phyloP scores from a whole-genome alignment of 2,113 vertebrate genomes.

The Phalacrocorax brasilianus region DNA sequence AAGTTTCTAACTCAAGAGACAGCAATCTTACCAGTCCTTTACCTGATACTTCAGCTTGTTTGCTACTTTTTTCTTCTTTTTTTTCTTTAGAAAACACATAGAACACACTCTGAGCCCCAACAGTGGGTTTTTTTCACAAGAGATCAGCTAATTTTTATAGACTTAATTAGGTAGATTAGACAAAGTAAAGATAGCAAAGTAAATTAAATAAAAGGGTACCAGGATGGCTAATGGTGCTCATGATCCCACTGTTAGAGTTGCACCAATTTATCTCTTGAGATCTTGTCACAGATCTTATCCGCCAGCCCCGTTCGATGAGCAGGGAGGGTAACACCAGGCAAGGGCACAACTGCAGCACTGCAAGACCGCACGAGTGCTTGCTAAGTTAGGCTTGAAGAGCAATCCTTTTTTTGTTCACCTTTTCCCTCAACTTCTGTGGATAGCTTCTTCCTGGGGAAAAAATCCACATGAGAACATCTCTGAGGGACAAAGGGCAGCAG shows the following conservation, averaged over 20 bases:
- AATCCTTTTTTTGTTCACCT: neutral
- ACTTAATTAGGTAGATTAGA: neutral
- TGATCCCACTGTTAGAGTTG: neutral
- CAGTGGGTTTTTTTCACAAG: neutral
- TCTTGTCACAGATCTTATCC: neutral
- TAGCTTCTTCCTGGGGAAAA: neutral
- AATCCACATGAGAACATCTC: neutral
- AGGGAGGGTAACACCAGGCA: neutral
- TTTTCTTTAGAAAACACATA: neutral
- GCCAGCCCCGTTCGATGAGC: neutral
- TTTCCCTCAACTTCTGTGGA: neutral
- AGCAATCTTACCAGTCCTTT: neutral
- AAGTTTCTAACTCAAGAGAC: constrained; percentile 3
- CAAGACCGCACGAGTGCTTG: accelerated
- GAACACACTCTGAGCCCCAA: neutral
- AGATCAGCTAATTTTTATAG: neutral
- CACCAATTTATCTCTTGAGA: neutral
- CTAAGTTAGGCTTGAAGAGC: neutral
- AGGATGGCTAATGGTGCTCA: neutral
- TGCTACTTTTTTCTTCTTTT: neutral
- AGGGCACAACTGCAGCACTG: neutral
- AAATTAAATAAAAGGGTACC: neutral
- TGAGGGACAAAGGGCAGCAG: neutral
- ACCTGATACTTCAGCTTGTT: neutral
- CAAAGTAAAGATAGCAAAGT: neutral